A percentile compares a stretch with the other conserved stretches of the same genome.
These are phyloP conservation scores for Ophion ellenae DNA, from an alignment of 2,888 invertebrate species.

Conservation along the genomic window DNA sequence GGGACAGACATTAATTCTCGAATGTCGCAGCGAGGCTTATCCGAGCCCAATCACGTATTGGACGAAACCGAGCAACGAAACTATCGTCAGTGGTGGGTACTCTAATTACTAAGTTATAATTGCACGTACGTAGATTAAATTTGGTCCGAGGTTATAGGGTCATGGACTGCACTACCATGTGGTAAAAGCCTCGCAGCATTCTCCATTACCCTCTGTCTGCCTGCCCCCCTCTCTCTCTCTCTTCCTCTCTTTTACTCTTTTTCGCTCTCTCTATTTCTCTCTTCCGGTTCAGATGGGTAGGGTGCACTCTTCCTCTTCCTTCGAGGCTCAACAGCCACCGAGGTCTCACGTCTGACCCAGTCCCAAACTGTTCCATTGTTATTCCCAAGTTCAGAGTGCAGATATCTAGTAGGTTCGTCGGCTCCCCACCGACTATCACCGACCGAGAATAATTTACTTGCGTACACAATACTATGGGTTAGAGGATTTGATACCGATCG, in stretches of 20 bases:
- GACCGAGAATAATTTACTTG: slow-evolving; percentile 64
- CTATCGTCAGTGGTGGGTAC: slow-evolving; percentile 75
- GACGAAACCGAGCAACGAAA: slow-evolving; percentile 82
- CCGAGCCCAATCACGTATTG: slow-evolving; percentile 85
- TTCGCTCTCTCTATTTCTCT: not conserved
- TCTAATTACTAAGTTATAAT: slow-evolving; percentile 52
- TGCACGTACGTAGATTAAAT: slow-evolving; percentile 40
- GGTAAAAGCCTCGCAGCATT: slow-evolving; percentile 16
- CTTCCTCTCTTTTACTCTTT: not conserved
- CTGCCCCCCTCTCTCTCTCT: not conserved
- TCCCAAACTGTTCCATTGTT: slow-evolving; percentile 48
- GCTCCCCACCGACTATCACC: slow-evolving; percentile 12
- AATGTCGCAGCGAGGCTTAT: slow-evolving; percentile 85
- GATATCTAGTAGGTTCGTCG: slow-evolving; percentile 7
- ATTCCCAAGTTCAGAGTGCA: slow-evolving; percentile 47
- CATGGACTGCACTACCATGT: slow-evolving; percentile 1
- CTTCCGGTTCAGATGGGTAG: not conserved
- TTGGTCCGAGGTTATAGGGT: slow-evolving; percentile 5
- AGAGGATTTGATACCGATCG: slow-evolving; percentile 55
- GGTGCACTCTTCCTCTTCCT: not conserved
- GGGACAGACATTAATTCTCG: slow-evolving; percentile 84
- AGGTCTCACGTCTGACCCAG: slow-evolving; percentile 33
- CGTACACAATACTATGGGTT: slow-evolving; percentile 48
- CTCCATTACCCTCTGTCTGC: not conserved
- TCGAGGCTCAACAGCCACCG: not conserved